Evolutionary conservation across 2,797 vertebrate species (phyloP), one percentile per base, ranked within the genome.

Genomic region (Pipistrellus pygmaeus): DNA sequence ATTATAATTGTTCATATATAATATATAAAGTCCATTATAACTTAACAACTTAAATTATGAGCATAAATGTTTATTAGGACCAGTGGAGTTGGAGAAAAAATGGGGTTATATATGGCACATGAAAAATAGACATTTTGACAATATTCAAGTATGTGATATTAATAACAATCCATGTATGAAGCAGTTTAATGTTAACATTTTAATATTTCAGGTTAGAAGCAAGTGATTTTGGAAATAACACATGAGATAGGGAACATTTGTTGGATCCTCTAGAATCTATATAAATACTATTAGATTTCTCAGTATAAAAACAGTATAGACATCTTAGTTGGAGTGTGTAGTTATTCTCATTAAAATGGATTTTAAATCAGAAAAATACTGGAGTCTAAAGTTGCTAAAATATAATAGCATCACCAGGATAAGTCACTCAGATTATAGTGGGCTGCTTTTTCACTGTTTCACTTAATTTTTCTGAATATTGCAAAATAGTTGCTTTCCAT

Each of bases 401-500:
- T 78, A 46, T 77, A 41, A 53, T 35, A 90, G 9, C 6, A 71
- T 82, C 66, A 35, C 25, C 15, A 93, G 48, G 68, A 75, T 17
- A 93, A 77, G 32, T 25, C 14, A 77, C 10, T 91, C 27, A 64
- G 64, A 80, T 30, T 75, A 41, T 3, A 66, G 51, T 84, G 32
- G 27, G 23, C 27, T 95, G 44, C 30, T 89, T 84, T 84, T 89
- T 88, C 76, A 69, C 32, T 35, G 9, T 41, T 96, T 89, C 88
- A 94, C 46, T 88, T 91, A 83, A 77, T 93, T 96, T 95, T 94
- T 78, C 23, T 92, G 17, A 35, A 68, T 88, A 82, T 64, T 93
- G 18, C 23, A 94, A 75, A 96, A 78, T 78, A 75, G 8, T 62
- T 88, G 41, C 38, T 84, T 93, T 84, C 78, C 55, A 72, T 35